A percentile compares a stretch with the other conserved stretches of the same genome.
These are phyloP conservation scores for Mohoua ochrocephala DNA, from an alignment of 2,113 vertebrate genomes.

Conservation along the genomic window DNA sequence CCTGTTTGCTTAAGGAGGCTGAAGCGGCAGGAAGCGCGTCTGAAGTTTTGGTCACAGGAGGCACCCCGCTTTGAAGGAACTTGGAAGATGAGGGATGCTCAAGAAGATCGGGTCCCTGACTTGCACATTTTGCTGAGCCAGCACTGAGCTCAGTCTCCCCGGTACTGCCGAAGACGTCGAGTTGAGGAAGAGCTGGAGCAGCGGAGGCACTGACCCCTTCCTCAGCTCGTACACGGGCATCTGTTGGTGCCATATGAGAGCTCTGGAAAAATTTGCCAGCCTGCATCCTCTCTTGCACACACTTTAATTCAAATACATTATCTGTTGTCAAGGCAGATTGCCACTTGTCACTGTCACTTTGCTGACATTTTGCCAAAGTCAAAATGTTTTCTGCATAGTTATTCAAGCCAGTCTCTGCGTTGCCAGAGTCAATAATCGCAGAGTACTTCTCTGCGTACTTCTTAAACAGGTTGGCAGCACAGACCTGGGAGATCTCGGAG, in stretches of 20 bases:
- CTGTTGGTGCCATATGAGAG: constrained; percentile 64
- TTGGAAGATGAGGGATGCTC: neutral
- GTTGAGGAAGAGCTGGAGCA: constrained; percentile 37
- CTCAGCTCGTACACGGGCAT: constrained; percentile 62
- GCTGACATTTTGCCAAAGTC: constrained; percentile 83
- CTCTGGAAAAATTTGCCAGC: constrained; percentile 40
- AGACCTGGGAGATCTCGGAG: constrained; percentile 83
- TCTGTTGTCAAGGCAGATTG: constrained; percentile 82
- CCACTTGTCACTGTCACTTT: constrained; percentile 87
- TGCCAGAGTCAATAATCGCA: constrained; percentile 87
- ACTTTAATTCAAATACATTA: constrained; percentile 78
- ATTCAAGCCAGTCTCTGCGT: constrained; percentile 82
- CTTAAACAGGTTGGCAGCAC: constrained; percentile 81
- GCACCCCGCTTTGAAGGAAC: neutral
- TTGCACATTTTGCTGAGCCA: constrained; percentile 2
- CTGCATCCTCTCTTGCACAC: constrained; percentile 79
- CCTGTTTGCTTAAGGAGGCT: neutral
- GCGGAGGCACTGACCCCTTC: constrained; percentile 44
- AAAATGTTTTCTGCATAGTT: constrained; percentile 89
- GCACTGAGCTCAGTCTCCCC: neutral
- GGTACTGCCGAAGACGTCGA: neutral
- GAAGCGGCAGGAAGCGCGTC: neutral
- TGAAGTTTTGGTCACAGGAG: neutral
- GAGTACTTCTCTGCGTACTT: constrained; percentile 85
- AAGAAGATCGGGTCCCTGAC: neutral